These are phyloP conservation scores for Rhinichthys osculus DNA, from an alignment of 2,797 vertebrate species.

Conservation along the genomic window DNA sequence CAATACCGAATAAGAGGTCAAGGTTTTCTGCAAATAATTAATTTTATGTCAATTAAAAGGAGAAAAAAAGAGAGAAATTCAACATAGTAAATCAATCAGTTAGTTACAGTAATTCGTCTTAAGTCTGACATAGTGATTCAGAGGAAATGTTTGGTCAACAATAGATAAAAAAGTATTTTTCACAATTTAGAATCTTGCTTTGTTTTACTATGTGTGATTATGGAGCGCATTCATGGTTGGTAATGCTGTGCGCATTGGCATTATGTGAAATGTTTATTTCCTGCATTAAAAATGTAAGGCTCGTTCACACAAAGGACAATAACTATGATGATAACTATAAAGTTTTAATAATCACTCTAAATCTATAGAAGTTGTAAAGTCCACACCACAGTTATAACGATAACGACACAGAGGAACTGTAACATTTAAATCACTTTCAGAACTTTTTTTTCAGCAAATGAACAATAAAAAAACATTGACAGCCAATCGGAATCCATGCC, in stretches of 20 bases:
- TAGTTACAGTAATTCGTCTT: neutral
- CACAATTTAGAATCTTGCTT: neutral
- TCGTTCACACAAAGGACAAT: neutral
- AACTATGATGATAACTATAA: neutral
- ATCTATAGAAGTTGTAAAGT: neutral
- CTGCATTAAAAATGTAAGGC: neutral
- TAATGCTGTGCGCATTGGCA: neutral
- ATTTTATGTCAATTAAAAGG: neutral
- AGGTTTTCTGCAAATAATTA: neutral
- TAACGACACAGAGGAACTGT: neutral
- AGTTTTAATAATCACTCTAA: neutral
- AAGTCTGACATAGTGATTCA: neutral
- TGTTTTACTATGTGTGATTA: neutral
- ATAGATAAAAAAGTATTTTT: neutral
- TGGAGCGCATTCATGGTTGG: neutral
- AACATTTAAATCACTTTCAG: neutral
- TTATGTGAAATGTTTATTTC: neutral
- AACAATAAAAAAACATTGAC: neutral
- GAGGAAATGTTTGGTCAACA: neutral
- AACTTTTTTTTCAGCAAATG: neutral
- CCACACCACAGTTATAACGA: neutral
- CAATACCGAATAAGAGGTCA: neutral
- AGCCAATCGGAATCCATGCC: neutral
- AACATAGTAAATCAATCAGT: conserved; percentile 8
- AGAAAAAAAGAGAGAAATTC: neutral